phyloP scores from a whole-genome alignment of 1,140 invertebrate species.

The Brachionus manjavacas region DNA sequence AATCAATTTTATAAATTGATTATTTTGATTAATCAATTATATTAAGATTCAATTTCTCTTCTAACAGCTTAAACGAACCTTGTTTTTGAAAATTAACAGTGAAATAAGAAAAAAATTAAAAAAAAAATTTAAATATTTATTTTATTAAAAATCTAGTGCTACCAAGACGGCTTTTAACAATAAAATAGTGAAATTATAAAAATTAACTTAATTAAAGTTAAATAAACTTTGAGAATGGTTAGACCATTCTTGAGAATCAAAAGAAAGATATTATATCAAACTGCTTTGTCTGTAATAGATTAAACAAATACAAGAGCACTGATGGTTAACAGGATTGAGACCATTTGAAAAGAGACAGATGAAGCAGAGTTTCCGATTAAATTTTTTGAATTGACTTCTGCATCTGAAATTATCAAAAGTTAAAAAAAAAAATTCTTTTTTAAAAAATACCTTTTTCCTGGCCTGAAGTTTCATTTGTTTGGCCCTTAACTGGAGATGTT shows the following conservation, averaged over 20 bases:
- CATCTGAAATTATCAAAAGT: background rate
- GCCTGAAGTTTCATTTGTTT: background rate
- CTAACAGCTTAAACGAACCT: no score
- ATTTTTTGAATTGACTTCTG: background rate
- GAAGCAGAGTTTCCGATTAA: background rate
- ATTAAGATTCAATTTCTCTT: no score
- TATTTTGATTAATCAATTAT: no score
- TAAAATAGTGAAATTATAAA: background rate
- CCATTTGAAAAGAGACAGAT: background rate
- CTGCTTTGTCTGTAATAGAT: background rate
- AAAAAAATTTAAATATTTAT: background rate
- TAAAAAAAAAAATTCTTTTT: background rate
- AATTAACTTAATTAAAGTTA: background rate
- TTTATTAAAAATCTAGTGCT: background rate
- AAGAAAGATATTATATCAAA: background rate
- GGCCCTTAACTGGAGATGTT: background rate
- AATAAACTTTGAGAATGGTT: background rate
- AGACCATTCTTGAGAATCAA: background rate
- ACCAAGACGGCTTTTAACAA: background rate
- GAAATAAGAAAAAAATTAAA: background rate
- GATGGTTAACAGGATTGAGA: background rate
- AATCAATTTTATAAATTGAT: no score
- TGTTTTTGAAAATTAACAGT: no score
- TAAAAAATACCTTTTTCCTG: background rate
- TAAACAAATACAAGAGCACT: background rate